Evolutionary conservation across 2,888 invertebrate species (phyloP), one percentile per base, ranked within the genome.

Genomic region (Catotricha subobsoleta): DNA sequence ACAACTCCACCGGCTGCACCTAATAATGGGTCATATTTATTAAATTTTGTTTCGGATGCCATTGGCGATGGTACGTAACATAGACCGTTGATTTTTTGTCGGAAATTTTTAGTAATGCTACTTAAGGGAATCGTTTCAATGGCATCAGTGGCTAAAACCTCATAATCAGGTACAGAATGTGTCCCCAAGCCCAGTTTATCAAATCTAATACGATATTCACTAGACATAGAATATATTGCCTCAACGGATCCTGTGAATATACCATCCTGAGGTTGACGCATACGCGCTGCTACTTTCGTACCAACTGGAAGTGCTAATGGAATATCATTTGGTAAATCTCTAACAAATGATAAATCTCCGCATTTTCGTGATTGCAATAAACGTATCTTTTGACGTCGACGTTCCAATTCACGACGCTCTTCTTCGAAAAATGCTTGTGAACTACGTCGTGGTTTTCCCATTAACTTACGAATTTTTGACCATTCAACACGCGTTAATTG

Each of bases 391-490:
- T 81, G 81, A 16, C 97, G 70, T 61, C 91, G 91, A 30, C 82
- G 73, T 51, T 92, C 88, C 43, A 98, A 65, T 50, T 92, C 88
- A 46, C 75, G 71, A 34, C 97, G 69, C 60, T 98, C 98, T 64
- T 98, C 97, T 48, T 80, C 78, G 62, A 98, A 95, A 60, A 98
- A 98, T 1, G 90, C 82, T 56, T 82, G 80, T 0, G 91, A 91
- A 60, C 86, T 95, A 54, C 97, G 71, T 38, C 98, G 67, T 1
- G 98, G 97, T 56, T 95, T 95, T 0, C 98, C 97, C 87, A 98
- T 91, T 67, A 94, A 77, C 47, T 92, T 67, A 42, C 97, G 70
- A 43, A 98, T 84, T 62, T 88, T 87, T 40, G 87, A 81, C 98
- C 98, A 98, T 57, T 98, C 91, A 3, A 81, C 76, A 50, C 91